These are phyloP conservation scores for Rhagonycha fulva DNA, from an alignment of 2,888 invertebrate species.

Conservation along the genomic window DNA sequence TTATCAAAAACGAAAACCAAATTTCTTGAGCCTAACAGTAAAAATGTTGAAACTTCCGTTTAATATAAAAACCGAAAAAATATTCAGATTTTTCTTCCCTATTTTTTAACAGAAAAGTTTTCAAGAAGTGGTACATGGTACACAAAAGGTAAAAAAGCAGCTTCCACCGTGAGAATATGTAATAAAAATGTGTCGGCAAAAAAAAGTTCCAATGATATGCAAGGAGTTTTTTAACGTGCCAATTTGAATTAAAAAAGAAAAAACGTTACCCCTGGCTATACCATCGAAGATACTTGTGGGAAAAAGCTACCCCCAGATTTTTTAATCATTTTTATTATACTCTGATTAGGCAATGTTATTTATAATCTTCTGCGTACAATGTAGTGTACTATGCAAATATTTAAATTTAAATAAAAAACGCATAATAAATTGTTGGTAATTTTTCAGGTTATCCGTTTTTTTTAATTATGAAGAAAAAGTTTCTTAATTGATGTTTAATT, in stretches of 20 bases:
- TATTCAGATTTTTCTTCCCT: background rate
- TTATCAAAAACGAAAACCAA: background rate
- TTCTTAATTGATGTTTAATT: conserved; percentile 45
- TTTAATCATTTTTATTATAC: conserved; percentile 36
- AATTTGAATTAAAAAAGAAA: conserved; percentile 43
- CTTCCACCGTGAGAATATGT: conserved; percentile 43
- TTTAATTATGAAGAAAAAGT: conserved; percentile 33
- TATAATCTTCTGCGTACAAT: conserved; percentile 37
- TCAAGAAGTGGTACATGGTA: background rate
- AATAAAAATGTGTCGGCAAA: conserved; percentile 38
- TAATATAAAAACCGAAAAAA: background rate
- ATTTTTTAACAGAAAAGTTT: background rate
- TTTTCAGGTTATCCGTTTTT: conserved; percentile 44
- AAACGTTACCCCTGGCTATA: conserved; percentile 37
- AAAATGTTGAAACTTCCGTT: background rate
- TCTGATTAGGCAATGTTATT: conserved; percentile 46
- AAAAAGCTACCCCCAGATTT: conserved; percentile 44
- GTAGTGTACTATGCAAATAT: conserved; percentile 41
- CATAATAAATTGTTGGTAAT: conserved; percentile 49
- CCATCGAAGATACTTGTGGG: conserved; percentile 41
- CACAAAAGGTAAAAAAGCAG: conserved; percentile 30
- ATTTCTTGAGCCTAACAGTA: background rate
- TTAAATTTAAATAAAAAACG: conserved; percentile 37
- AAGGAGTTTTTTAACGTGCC: conserved; percentile 42
- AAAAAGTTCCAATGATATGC: conserved; percentile 39